A percentile compares a stretch with the other conserved stretches of the same genome.
Evolutionary conservation across 2,797 vertebrate genomes (phyloP).

Genomic region (Eulemur albifrons): DNA sequence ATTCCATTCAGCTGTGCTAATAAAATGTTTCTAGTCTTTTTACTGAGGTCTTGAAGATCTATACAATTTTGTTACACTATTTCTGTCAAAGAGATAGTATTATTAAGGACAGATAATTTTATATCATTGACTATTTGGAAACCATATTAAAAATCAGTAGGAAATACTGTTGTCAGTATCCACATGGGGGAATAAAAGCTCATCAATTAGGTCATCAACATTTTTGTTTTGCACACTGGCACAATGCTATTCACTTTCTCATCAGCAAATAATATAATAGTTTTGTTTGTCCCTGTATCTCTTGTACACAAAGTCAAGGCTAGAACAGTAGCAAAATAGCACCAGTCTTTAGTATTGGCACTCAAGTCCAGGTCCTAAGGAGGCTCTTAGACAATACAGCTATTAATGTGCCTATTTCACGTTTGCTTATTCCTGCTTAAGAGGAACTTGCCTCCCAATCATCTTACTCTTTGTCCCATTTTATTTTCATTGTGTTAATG

Average conservation of each 20-base stretch:
- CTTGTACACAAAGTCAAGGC: not conserved
- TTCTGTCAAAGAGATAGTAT: not conserved
- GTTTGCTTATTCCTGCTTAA: not conserved
- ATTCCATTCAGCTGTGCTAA: not conserved
- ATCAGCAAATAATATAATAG: not conserved
- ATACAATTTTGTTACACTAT: not conserved
- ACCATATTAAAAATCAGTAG: not conserved
- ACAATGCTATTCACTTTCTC: not conserved
- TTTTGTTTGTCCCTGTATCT: not conserved
- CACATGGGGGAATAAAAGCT: not conserved
- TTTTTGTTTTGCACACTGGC: not conserved
- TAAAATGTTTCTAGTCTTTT: constrained; percentile 19
- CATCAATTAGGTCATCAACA: not conserved
- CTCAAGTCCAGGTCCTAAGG: too few relatives aligned
- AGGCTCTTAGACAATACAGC: not conserved
- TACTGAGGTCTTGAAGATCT: not conserved
- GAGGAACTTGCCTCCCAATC: not conserved
- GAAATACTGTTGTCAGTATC: not conserved
- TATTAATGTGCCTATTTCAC: not conserved
- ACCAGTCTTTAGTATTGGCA: not conserved
- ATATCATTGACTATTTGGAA: not conserved
- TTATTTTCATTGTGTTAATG: not conserved
- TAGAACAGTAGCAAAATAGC: not conserved
- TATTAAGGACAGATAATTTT: not conserved
- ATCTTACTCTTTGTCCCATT: not conserved